Conservation (phyloP, 2,113 vertebrate species). For the Saccopteryx leptura region DNA sequence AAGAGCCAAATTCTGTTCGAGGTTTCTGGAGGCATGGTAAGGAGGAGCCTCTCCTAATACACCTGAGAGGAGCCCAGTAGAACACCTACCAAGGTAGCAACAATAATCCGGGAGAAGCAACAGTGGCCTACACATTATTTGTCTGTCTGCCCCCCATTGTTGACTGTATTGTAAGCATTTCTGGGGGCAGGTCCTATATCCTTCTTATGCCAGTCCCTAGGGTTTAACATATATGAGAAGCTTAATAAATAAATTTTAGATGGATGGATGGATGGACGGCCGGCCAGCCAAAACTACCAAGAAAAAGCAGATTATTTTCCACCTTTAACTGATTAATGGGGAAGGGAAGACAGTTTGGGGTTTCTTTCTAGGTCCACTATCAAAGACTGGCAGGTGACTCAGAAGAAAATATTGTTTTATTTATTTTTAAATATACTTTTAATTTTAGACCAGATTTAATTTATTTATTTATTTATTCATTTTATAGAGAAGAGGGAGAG, state of each 20-base stretch:
- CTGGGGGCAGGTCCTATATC: background rate
- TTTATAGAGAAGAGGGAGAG: too few species aligned
- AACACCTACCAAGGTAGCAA: background rate
- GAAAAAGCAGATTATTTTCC: background rate
- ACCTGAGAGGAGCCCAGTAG: background rate
- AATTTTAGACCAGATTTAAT: background rate
- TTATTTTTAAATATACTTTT: background rate
- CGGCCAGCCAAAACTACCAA: background rate
- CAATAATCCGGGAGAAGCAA: background rate
- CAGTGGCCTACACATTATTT: background rate
- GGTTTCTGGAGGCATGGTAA: background rate
- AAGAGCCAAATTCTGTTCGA: background rate
- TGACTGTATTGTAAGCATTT: background rate
- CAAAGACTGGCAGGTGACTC: background rate
- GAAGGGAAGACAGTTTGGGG: background rate
- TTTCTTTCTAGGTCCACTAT: background rate
- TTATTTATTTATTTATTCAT: too few species aligned
- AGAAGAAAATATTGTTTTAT: background rate
- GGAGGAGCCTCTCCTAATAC: background rate
- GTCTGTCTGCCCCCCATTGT: background rate
- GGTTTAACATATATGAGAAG: background rate
- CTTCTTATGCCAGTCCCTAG: background rate
- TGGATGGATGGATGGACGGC: background rate
- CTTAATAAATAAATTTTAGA: background rate
- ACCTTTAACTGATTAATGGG: background rate